Evolutionary conservation across 2,888 invertebrate species (phyloP).

Genomic region (Diloba caeruleocephala): DNA sequence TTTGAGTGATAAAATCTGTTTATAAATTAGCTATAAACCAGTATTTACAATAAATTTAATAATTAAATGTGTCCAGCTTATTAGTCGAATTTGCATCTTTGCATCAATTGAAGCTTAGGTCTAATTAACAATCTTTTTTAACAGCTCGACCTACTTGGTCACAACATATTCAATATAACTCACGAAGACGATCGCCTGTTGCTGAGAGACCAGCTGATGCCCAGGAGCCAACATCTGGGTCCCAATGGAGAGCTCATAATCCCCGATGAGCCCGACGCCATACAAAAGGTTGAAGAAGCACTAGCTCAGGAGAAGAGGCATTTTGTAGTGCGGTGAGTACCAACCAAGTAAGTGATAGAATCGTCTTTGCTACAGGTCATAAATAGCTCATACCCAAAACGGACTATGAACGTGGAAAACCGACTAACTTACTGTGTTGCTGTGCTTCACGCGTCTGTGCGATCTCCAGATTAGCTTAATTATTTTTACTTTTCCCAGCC

Average conservation of each 20-base stretch:
- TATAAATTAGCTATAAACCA: no score
- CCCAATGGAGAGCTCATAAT: constrained; percentile 87
- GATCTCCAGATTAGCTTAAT: no score
- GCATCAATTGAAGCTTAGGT: no score
- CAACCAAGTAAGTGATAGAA: not conserved
- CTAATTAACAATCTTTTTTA: not conserved
- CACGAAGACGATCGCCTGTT: constrained; percentile 94
- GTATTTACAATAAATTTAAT: no score
- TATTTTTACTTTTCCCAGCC: no score
- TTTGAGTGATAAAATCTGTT: no score
- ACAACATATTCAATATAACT: constrained; percentile 93
- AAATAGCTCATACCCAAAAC: no score
- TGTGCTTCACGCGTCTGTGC: no score
- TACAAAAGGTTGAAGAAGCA: constrained; percentile 55
- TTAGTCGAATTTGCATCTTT: no score
- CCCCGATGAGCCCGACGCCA: constrained; percentile 72
- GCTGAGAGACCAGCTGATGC: constrained; percentile 91
- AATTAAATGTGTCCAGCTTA: no score
- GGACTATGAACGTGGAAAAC: no score
- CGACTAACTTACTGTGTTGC: no score
- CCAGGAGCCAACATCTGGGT: constrained; percentile 80
- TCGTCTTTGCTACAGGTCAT: not conserved
- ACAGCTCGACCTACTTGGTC: constrained; percentile 96
- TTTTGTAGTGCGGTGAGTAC: constrained; percentile 72
- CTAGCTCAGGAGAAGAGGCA: constrained; percentile 68